phyloP scores from a whole-genome alignment of 2,888 invertebrate species.

The Hirtodrosophila confusa region DNA sequence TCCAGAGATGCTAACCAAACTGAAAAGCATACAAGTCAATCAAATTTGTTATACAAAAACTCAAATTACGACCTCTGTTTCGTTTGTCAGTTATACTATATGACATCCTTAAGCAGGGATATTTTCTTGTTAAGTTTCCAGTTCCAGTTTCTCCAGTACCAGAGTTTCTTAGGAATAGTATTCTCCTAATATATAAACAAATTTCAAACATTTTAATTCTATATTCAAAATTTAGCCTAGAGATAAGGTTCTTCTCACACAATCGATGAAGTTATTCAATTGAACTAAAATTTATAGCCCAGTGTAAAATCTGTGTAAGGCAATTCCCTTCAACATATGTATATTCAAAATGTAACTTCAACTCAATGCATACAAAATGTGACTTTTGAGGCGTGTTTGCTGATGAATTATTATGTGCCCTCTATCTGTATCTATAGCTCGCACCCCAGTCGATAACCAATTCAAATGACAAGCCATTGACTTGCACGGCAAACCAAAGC shows the following conservation, averaged over 20 bases:
- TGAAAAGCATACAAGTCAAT: no score
- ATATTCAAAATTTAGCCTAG: neutral
- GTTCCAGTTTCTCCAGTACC: no score
- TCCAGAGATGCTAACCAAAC: no score
- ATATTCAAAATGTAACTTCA: conserved; percentile 3
- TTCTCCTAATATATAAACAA: no score
- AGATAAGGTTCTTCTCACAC: conserved; percentile 26
- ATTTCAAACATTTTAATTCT: no score
- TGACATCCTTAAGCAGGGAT: no score
- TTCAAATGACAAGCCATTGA: conserved; percentile 11
- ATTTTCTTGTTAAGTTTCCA: no score
- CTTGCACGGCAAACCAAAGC: conserved; percentile 54
- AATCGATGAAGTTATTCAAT: conserved; percentile 21
- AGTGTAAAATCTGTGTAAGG: conserved; percentile 20
- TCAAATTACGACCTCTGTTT: no score
- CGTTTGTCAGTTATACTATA: no score
- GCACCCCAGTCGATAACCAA: conserved; percentile 20
- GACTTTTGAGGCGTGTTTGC: conserved; percentile 70
- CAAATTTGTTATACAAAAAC: no score
- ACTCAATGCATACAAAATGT: conserved; percentile 30
- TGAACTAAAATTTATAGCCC: conserved; percentile 43
- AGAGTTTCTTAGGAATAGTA: no score
- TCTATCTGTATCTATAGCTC: conserved; percentile 2
- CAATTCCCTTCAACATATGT: conserved; percentile 13
- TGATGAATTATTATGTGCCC: conserved; percentile 67